These are phyloP conservation scores for Salmo trutta DNA, from an alignment of 2,797 vertebrate genomes.

Conservation along the genomic window DNA sequence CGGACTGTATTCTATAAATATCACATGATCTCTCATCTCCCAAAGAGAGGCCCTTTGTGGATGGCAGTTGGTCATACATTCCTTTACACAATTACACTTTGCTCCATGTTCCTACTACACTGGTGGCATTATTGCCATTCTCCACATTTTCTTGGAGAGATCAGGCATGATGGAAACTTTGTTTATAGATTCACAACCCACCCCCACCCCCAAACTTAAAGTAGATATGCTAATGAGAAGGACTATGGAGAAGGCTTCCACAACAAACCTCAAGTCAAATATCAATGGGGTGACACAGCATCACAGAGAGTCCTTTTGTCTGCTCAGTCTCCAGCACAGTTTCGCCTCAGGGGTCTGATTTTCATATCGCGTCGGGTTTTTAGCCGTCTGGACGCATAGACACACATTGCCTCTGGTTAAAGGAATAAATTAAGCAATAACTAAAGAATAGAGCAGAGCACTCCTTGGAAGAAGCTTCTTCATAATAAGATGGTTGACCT, in stretches of 20 bases:
- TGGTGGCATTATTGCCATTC: slow-evolving; percentile 58
- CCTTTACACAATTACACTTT: slow-evolving; percentile 57
- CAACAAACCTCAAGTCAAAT: slow-evolving; percentile 34
- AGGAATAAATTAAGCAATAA: slow-evolving; percentile 46
- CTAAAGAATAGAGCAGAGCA: slow-evolving; percentile 51
- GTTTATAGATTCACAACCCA: slow-evolving; percentile 46
- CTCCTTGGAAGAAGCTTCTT: slow-evolving; percentile 29
- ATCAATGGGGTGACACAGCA: slow-evolving; percentile 39
- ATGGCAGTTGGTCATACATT: slow-evolving; percentile 61
- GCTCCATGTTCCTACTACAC: slow-evolving; percentile 55
- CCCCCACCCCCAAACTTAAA: slow-evolving; percentile 19
- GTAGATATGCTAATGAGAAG: slow-evolving; percentile 53
- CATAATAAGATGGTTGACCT: slow-evolving; percentile 30
- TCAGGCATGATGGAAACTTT: slow-evolving; percentile 46
- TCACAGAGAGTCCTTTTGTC: slow-evolving; percentile 65
- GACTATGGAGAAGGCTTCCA: slow-evolving; percentile 25
- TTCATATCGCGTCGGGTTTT: slow-evolving; percentile 67
- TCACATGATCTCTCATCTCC: slow-evolving; percentile 45
- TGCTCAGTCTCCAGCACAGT: slow-evolving; percentile 38
- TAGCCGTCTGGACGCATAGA: slow-evolving; percentile 59
- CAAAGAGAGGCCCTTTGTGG: slow-evolving; percentile 63
- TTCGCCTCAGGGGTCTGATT: slow-evolving; percentile 63
- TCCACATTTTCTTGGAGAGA: slow-evolving; percentile 10
- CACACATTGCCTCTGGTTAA: slow-evolving; percentile 52
- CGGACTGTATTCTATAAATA: slow-evolving; percentile 61